Percentiles rank a stretch among this genome's conserved stretches.
phyloP scores from a whole-genome alignment of 2,113 vertebrate species.

The Canis aureus region DNA sequence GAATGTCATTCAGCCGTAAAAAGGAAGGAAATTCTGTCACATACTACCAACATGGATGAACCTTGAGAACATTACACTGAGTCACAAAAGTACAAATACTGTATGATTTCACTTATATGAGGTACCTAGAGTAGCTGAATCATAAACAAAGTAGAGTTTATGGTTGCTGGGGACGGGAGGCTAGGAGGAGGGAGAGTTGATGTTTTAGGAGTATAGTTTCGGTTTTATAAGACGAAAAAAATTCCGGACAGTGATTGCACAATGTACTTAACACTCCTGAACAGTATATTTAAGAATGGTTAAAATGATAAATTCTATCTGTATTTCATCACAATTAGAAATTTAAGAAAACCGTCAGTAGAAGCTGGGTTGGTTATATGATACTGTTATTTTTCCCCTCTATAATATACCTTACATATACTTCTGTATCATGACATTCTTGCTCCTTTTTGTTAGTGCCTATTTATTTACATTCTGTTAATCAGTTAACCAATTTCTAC shows the following conservation, averaged over 20 bases:
- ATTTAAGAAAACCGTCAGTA: not conserved
- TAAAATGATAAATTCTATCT: not conserved
- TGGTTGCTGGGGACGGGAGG: not conserved
- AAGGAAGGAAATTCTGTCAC: not conserved
- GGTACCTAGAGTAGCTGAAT: not conserved
- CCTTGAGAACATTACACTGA: not conserved
- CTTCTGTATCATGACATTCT: not conserved
- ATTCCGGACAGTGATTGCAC: not conserved
- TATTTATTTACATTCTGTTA: not conserved
- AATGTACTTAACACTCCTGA: not conserved
- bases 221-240: slow-evolving; percentile 30
- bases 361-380: not conserved
- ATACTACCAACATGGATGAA: not conserved
- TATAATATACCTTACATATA: not conserved
- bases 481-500: not conserved
- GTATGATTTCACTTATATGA: not conserved
- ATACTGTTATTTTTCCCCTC: not conserved
- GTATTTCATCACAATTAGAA: slow-evolving; percentile 48
- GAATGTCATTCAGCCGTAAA: not conserved
- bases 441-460: not conserved
- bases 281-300: not conserved
- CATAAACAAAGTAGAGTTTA: not conserved
- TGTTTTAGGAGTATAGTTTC: not conserved
- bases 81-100: slow-evolving; percentile 1
- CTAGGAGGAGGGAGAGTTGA: not conserved